Base-by-base conservation (phyloP, 2,888 invertebrate genomes). In the Melinaea menophilus region DNA sequence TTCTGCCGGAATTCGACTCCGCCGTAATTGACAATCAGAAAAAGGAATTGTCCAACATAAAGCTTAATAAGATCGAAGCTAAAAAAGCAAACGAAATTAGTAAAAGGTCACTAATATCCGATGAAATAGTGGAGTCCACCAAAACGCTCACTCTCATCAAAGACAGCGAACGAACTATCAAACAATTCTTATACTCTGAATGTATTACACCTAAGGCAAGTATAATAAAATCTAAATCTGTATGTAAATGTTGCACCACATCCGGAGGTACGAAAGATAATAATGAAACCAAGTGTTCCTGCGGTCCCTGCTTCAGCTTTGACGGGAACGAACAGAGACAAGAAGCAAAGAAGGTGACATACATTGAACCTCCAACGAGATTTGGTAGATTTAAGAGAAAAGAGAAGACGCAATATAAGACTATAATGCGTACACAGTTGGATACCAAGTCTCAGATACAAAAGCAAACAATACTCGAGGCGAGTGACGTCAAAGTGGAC, bases 61-160 rank as follows among this genome's bases (percentile, higher is more conserved):
- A 11, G 41, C 7, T 41, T 37, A 4, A 37, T 37, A 37, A 37
- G 11, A 9, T 2, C 3, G 41, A 41, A 9, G 7, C 41, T 41
- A 9, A 41, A 9, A 41, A 41, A 9, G 11, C 41, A 9, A 41
- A 41, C 41, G 41, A 5, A 41, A 41, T 41, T 41, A 41, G 41
- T 37, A 7, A 7, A 37, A 37, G 7, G 7, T 7, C 37, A 37
- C 37, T 7, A 37, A 37, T 5, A 41, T 7, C 41, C 2, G 41
- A 41, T 9, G 22, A 37, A 35, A n/a, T 54, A 11, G 5, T 62
- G n/a, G 13, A 61, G 5, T 34, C 61, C 31, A 48, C 64, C 5
- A 63, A 65, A 63, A 68, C 67, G 12, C 51, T 66, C n/a, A 68
- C 64, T 1, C 41, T 67, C 22, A 62, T 64, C 37, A 68, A 69